Conservation (phyloP, 2,888 invertebrate genomes). For the Cactoblastis cactorum region DNA sequence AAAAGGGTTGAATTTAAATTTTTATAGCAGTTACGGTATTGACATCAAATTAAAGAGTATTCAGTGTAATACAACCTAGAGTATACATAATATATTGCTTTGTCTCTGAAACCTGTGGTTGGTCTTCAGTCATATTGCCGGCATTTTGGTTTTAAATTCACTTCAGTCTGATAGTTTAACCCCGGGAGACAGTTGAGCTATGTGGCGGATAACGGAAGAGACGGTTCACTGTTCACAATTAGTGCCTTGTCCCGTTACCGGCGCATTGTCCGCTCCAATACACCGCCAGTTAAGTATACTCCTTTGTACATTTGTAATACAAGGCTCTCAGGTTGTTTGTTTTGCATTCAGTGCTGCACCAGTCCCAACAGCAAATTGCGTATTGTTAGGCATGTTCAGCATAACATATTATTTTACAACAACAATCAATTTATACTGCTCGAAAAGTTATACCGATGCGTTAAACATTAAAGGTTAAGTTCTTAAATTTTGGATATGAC, state of each 20-base stretch:
- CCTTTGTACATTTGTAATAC: slow-evolving; percentile 66
- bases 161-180: not conserved
- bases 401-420: slow-evolving; percentile 13
- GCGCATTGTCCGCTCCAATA: slow-evolving; percentile 67
- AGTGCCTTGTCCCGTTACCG: slow-evolving; percentile 70
- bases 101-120: not conserved
- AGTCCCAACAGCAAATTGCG: slow-evolving; percentile 35
- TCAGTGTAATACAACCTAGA: too few relatives aligned
- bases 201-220: slow-evolving; percentile 60
- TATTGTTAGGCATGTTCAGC: slow-evolving; percentile 41
- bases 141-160: not conserved
- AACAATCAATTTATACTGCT: not conserved
- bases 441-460: not conserved
- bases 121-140: not conserved
- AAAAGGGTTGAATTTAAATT: too few relatives aligned
- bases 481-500: not conserved
- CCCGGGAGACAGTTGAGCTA: slow-evolving; percentile 36
- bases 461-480: not conserved
- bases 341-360: slow-evolving; percentile 46
- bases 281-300: slow-evolving; percentile 56
- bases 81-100: too few relatives aligned
- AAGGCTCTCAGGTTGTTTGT: slow-evolving; percentile 58
- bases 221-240: slow-evolving; percentile 66
- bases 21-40: too few relatives aligned
- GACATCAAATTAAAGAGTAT: too few relatives aligned